phyloP scores from a whole-genome alignment of 2,797 vertebrate species.

The Fringilla coelebs region DNA sequence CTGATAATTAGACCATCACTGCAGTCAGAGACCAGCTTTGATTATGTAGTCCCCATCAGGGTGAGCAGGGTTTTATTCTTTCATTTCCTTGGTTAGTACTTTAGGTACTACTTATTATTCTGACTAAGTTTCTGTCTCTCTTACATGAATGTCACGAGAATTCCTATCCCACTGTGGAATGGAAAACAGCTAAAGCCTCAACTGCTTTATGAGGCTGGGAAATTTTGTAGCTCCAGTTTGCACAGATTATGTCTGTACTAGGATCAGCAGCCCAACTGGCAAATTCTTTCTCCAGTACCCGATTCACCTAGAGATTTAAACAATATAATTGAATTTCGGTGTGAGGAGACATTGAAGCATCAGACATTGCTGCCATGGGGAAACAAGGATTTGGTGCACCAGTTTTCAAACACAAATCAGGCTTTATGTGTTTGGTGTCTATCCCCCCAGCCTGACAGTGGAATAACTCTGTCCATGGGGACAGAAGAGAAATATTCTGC shows the following conservation, averaged over 20 bases:
- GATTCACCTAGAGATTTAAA: constrained; percentile 7
- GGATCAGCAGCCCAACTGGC: not conserved
- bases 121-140: not conserved
- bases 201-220: not conserved
- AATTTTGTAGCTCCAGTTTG: not conserved
- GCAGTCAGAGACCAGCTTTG: not conserved
- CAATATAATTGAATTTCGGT: constrained; percentile 31
- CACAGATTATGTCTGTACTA: not conserved
- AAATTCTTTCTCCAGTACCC: not conserved
- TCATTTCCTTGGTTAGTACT: not conserved
- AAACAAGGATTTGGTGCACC: not conserved
- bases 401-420: constrained; percentile 14
- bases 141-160: not conserved
- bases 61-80: constrained; percentile 6
- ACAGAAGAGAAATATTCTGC: not conserved
- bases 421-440: not conserved
- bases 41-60: not conserved
- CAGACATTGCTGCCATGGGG: not conserved
- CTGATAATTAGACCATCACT: not conserved
- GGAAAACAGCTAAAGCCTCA: not conserved
- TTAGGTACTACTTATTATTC: constrained; percentile 12
- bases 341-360: constrained; percentile 5
- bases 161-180: not conserved
- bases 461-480: not conserved
- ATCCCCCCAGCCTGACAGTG: not conserved